These are phyloP conservation scores for Leptura quadrifasciata DNA, from an alignment of 2,888 invertebrate genomes.

Conservation along the genomic window DNA sequence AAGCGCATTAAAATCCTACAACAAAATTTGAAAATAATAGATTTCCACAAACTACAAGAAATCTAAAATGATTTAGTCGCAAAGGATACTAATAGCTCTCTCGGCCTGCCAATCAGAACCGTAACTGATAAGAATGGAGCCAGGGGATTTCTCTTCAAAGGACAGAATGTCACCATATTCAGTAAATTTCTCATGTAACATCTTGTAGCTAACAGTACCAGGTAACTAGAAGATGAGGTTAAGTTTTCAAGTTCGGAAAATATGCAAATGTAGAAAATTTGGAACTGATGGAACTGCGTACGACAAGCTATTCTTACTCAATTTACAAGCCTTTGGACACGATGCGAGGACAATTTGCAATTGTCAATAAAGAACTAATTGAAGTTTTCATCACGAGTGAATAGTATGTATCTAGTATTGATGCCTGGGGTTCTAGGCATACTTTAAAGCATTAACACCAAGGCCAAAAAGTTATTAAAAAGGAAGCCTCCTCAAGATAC, in stretches of 20 bases:
- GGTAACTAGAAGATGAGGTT: constrained; percentile 82
- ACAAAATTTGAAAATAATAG: neutral
- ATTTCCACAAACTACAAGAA: no score
- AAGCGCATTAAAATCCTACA: neutral
- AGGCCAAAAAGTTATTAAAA: no score
- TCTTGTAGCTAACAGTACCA: constrained; percentile 93
- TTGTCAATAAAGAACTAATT: no score
- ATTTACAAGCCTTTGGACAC: no score
- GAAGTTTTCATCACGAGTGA: no score
- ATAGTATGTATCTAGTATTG: no score
- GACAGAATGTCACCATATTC: constrained; percentile 96
- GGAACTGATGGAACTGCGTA: constrained; percentile 31
- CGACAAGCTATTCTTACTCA: neutral
- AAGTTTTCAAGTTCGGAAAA: neutral
- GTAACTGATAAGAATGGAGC: constrained; percentile 92
- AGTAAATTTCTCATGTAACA: constrained; percentile 93
- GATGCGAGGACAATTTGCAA: no score
- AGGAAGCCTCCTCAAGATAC: no score
- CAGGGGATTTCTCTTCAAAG: constrained; percentile 93
- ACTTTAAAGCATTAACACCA: no score
- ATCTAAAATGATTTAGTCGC: neutral
- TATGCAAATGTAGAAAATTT: constrained; percentile 13
- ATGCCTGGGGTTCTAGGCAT: no score
- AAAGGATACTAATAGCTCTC: constrained; percentile 94
- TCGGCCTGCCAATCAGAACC: constrained; percentile 92